These are phyloP conservation scores for Salticus scenicus DNA, from an alignment of 2,888 invertebrate genomes.

Conservation along the genomic window DNA sequence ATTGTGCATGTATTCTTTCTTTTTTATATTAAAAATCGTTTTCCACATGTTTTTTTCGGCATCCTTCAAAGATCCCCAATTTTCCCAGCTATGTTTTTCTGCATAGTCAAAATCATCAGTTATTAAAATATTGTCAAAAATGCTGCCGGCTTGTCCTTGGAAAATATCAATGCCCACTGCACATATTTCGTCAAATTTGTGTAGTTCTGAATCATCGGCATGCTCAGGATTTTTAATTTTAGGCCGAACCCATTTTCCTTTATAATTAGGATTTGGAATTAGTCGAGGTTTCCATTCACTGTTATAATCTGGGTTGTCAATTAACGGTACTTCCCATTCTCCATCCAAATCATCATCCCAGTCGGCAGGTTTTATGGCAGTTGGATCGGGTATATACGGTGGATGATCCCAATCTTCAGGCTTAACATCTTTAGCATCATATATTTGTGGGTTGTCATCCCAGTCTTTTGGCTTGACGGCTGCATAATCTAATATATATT, in stretches of 20 bases:
- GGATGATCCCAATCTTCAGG: slow-evolving; percentile 99
- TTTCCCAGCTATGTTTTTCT: slow-evolving; percentile 14
- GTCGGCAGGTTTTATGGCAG: slow-evolving; percentile 97
- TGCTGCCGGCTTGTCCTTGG: slow-evolving; percentile 75
- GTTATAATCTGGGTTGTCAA: slow-evolving; percentile 99
- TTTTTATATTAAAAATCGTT: neutral
- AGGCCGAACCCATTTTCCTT: slow-evolving; percentile 97
- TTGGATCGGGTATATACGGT: slow-evolving; percentile 97
- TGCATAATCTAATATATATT: slow-evolving; percentile 97
- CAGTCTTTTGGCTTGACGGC: slow-evolving; percentile 98
- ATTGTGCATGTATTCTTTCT: neutral
- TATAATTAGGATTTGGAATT: slow-evolving; percentile 98
- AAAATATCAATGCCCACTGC: slow-evolving; percentile 95
- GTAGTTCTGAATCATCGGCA: slow-evolving; percentile 87
- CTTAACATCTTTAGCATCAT: slow-evolving; percentile 95
- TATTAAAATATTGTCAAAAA: slow-evolving; percentile 27
- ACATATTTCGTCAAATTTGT: slow-evolving; percentile 92
- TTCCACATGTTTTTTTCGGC: neutral
- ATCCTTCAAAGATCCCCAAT: neutral
- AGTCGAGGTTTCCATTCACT: slow-evolving; percentile 99
- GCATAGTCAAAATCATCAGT: slow-evolving; percentile 12
- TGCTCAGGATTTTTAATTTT: slow-evolving; percentile 99
- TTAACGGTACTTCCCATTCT: slow-evolving; percentile 99
- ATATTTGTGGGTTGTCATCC: slow-evolving; percentile 94
- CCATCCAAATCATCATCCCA: slow-evolving; percentile 99